These are phyloP conservation scores for Hyalella azteca DNA, from an alignment of 2,888 invertebrate species.

Conservation along the genomic window DNA sequence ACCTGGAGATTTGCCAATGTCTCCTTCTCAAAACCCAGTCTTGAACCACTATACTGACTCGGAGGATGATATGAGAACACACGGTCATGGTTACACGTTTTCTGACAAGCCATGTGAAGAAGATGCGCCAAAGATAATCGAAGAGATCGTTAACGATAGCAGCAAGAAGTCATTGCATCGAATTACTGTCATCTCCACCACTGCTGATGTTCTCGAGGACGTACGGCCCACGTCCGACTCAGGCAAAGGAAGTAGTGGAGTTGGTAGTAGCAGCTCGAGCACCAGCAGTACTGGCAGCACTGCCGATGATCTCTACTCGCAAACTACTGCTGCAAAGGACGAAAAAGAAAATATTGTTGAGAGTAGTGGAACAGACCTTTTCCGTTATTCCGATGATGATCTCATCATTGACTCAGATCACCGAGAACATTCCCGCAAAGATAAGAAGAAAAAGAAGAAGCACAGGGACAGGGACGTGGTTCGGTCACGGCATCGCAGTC, in stretches of 20 bases:
- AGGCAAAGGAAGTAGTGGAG: constrained; percentile 42
- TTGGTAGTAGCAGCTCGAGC: constrained; percentile 39
- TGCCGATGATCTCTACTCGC: constrained; percentile 39
- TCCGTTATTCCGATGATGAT: constrained; percentile 9
- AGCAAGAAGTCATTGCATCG: neutral
- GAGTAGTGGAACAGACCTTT: neutral
- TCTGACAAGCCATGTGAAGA: constrained; percentile 6
- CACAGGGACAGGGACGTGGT: constrained; percentile 53
- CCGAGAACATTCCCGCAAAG: constrained; percentile 13
- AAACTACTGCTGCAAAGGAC: constrained; percentile 1
- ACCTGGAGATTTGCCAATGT: constrained; percentile 5
- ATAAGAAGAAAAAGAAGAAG: constrained; percentile 44
- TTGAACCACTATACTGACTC: constrained; percentile 47
- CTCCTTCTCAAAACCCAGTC: neutral
- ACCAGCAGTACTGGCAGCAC: constrained; percentile 44
- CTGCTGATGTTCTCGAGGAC: constrained; percentile 38
- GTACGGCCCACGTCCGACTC: constrained; percentile 43
- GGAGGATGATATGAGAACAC: constrained; percentile 44
- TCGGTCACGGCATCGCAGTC: constrained; percentile 41
- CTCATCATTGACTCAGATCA: neutral
- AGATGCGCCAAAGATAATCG: constrained; percentile 21
- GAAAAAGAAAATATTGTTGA: constrained; percentile 32
- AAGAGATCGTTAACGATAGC: constrained; percentile 19
- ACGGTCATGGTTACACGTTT: neutral
- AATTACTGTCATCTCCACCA: neutral